Conservation (phyloP, 2,113 vertebrate genomes). For the Melanocharis versteri region DNA sequence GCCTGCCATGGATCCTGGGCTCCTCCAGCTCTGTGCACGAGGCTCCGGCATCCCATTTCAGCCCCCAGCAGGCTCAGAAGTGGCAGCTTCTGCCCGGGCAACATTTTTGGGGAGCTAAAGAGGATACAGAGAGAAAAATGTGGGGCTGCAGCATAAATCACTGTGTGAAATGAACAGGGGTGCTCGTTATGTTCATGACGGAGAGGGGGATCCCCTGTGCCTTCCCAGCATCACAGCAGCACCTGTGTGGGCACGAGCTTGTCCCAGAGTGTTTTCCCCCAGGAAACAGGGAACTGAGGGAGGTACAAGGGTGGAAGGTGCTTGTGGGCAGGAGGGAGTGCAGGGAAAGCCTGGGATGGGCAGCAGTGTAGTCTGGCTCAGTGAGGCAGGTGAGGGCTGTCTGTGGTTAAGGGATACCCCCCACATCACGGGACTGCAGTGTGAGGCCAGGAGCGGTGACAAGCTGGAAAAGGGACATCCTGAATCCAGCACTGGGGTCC, state of each 20-base stretch:
- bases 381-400: background rate
- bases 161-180: accelerated
- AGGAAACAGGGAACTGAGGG: accelerated
- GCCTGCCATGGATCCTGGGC: background rate
- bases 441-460: background rate
- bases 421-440: accelerated
- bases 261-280: background rate
- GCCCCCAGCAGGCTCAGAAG: background rate
- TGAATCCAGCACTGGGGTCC: background rate
- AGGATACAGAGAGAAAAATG: background rate
- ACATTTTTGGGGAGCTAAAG: background rate
- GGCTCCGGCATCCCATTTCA: background rate
- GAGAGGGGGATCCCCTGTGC: accelerated
- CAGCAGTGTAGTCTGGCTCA: background rate
- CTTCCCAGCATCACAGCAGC: background rate
- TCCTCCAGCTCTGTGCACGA: background rate
- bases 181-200: accelerated
- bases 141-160: background rate
- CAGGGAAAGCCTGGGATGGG: background rate
- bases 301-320: background rate
- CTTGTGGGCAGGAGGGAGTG: background rate
- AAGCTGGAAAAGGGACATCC: background rate
- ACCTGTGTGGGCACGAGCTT: background rate
- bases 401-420: background rate
- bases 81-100: background rate